Percentiles rank a stretch among this genome's conserved stretches.
These are phyloP conservation scores for Drosophila athabasca DNA, from an alignment of 1,140 invertebrate species.

Conservation along the genomic window DNA sequence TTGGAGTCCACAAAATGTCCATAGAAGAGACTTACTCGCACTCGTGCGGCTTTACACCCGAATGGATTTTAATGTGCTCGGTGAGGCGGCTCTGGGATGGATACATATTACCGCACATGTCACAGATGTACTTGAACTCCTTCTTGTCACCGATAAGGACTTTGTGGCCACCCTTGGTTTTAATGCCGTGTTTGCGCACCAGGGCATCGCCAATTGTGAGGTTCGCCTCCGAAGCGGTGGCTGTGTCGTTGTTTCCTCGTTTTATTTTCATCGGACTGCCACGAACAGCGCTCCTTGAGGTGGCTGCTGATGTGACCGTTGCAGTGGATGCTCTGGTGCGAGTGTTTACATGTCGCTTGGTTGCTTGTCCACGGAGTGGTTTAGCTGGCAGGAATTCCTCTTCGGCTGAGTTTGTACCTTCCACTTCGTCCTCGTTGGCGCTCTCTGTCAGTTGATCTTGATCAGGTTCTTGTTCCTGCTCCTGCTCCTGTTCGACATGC, in stretches of 20 bases:
- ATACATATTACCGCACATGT: slow-evolving; percentile 82
- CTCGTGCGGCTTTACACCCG: slow-evolving; percentile 77
- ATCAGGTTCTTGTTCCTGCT: slow-evolving; percentile 28
- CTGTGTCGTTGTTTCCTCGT: slow-evolving; percentile 19
- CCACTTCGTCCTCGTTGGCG: slow-evolving; percentile 58
- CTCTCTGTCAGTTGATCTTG: slow-evolving; percentile 60
- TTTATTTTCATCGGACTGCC: slow-evolving; percentile 25
- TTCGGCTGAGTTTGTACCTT: slow-evolving; percentile 42
- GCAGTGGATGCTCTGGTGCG: slow-evolving; percentile 24
- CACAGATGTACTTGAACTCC: slow-evolving; percentile 78
- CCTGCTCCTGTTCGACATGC: slow-evolving; percentile 35
- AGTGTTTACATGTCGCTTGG: slow-evolving; percentile 38
- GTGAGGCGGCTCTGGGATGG: slow-evolving; percentile 77
- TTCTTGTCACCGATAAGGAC: slow-evolving; percentile 69
- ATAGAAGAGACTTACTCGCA: slow-evolving; percentile 67
- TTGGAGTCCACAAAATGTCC: too few relatives aligned
- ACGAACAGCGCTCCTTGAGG: slow-evolving; percentile 5
- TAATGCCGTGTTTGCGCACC: slow-evolving; percentile 57
- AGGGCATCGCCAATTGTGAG: slow-evolving; percentile 51
- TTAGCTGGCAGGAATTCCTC: slow-evolving; percentile 56
- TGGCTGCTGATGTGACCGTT: not conserved
- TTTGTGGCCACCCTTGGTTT: slow-evolving; percentile 69
- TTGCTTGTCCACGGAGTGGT: slow-evolving; percentile 12
- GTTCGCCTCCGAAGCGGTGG: slow-evolving; percentile 37
- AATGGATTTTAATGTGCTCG: slow-evolving; percentile 82